These are phyloP conservation scores for Cyphomyrus plagiostoma DNA, from an alignment of 2,113 vertebrate genomes.

Conservation along the genomic window DNA sequence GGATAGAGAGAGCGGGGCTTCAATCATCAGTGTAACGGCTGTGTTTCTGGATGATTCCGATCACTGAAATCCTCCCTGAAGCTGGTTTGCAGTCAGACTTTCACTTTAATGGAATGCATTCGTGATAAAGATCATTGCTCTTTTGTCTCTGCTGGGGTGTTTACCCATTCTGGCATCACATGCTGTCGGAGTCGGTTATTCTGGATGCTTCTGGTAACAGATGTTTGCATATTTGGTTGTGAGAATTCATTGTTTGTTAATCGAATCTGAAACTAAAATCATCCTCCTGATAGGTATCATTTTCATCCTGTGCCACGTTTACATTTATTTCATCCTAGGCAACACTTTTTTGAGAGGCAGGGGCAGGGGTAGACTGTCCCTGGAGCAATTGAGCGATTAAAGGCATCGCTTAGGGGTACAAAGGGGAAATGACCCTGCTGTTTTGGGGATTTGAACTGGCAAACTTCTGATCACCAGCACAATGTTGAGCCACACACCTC, in stretches of 20 bases:
- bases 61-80: background rate
- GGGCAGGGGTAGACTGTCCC: too few relatives aligned
- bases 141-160: background rate
- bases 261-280: background rate
- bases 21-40: background rate
- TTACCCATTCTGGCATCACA: background rate
- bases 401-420: too few relatives aligned
- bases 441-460: too few relatives aligned
- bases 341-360: too few relatives aligned
- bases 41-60: background rate
- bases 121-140: background rate
- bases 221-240: background rate
- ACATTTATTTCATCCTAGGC: background rate
- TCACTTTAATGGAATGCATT: background rate
- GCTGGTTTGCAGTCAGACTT: background rate
- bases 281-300: background rate
- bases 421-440: too few relatives aligned
- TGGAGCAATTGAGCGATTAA: too few relatives aligned
- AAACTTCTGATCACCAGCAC: too few relatives aligned
- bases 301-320: background rate
- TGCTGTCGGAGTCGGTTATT: background rate
- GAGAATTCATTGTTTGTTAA: background rate
- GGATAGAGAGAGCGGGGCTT: background rate
- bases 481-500: too few relatives aligned
- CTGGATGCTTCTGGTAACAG: background rate